A percentile compares a stretch with the other conserved stretches of the same genome.
Evolutionary conservation across 2,888 invertebrate genomes (phyloP).

Genomic region (Acronicta psi): DNA sequence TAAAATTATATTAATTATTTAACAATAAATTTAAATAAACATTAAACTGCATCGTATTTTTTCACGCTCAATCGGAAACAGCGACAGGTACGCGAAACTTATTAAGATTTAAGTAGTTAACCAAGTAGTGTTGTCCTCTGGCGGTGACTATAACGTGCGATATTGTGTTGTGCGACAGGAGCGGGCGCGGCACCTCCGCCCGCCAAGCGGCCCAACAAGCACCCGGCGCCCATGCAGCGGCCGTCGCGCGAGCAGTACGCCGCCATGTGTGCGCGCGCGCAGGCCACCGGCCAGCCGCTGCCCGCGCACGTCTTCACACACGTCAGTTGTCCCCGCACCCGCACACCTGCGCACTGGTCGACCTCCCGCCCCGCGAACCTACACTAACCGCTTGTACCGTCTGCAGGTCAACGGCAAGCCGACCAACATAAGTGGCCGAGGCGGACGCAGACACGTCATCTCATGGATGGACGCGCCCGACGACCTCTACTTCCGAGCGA

Average conservation of each 20-base stretch:
- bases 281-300: constrained; percentile 91
- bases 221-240: constrained; percentile 92
- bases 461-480: constrained; percentile 99
- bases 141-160: neutral
- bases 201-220: constrained; percentile 94
- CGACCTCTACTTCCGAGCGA: constrained; percentile 98
- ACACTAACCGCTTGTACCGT: constrained; percentile 39
- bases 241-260: constrained; percentile 92
- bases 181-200: constrained; percentile 89
- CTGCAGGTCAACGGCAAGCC: constrained; percentile 94
- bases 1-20: neutral
- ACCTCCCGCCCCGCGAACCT: constrained; percentile 11
- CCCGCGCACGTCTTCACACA: constrained; percentile 92
- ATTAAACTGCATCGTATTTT: constrained; percentile 39
- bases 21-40: constrained; percentile 13
- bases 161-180: constrained; percentile 51
- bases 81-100: constrained; percentile 61
- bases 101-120: neutral
- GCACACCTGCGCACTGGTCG: constrained; percentile 9
- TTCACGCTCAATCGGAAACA: constrained; percentile 58
- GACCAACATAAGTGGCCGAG: constrained; percentile 93
- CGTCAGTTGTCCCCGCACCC: constrained; percentile 72
- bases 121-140: too few relatives aligned
- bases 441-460: constrained; percentile 96
- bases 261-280: constrained; percentile 91